Evolutionary conservation across 2,797 vertebrate species (phyloP), one percentile per base, ranked within the genome.

Genomic region (Remorina albescens): DNA sequence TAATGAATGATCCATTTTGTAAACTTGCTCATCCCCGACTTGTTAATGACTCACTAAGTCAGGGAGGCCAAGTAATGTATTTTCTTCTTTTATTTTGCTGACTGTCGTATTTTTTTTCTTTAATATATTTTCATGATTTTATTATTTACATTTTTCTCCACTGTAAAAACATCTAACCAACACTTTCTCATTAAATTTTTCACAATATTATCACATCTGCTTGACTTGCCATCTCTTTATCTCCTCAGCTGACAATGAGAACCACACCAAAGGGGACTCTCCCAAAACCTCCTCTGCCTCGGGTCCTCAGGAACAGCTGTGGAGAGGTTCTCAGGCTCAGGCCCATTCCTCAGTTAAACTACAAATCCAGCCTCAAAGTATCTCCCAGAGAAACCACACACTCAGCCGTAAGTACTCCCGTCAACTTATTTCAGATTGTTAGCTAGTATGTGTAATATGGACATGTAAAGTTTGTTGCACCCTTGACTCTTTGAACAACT

Each of bases 211-310:
- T 60, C 3, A 9, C 41, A 15, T 30, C 46, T 26, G 18, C 30
- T 44, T 66, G 28, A 81, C 60, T 42, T 55, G 62, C 16, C 9
- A 57, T 55, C 23, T 75, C 68, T 71, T 79, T 87, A 57, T 91
- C 59, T 74, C 87, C 37, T 0, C 89, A 99, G 98, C 98, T 46
- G 98, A 99, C 93, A 99, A 96, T 25, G 98, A 99, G 90, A 99
- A 98, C 93, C 97, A 96, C 88, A 94, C 96, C 55, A 93, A 96
- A 90, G 96, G 95, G 78, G 96, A 95, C 88, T 96, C 98, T 88
- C 94, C 96, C 67, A 96, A 97, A 76, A 94, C 95, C 5, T 95
- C 97, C 56, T 95, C 95, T 21, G 90, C 95, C 0, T 90, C 96
- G 7, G 92, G 94, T 76, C 83, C 92, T 80, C 95, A 93, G 76